These are phyloP conservation scores for Pseudochaenichthys georgianus DNA, from an alignment of 2,797 vertebrate species.

Conservation along the genomic window DNA sequence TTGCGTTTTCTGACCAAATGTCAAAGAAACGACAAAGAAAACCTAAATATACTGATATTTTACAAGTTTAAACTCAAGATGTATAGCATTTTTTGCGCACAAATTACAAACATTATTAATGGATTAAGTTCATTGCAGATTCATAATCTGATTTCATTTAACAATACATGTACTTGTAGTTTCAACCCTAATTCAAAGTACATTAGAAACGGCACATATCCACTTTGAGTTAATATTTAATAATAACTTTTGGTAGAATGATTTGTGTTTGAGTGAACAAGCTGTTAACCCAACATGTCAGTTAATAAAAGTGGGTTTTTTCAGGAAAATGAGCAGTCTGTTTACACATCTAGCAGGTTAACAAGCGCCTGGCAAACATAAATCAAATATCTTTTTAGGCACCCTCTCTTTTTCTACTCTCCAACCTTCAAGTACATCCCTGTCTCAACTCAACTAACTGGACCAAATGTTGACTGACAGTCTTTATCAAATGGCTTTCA, in stretches of 20 bases:
- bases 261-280: not conserved
- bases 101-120: not conserved
- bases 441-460: not conserved
- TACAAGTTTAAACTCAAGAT: too few species aligned
- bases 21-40: too few species aligned
- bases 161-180: not conserved
- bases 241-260: not conserved
- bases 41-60: too few species aligned
- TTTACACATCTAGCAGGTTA: not conserved
- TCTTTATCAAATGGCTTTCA: conserved; percentile 32
- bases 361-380: not conserved
- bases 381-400: not conserved
- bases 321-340: not conserved
- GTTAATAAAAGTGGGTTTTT: not conserved
- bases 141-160: not conserved
- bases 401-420: not conserved
- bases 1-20: too few species aligned
- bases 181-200: not conserved
- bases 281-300: not conserved
- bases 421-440: not conserved
- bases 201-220: not conserved
- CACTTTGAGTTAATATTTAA: too few species aligned
- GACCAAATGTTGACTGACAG: not conserved
- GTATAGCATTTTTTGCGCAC: too few species aligned
- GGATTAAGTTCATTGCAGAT: not conserved